These are phyloP conservation scores for Rhinatrema bivittatum DNA, from an alignment of 2,797 vertebrate genomes.

Conservation along the genomic window DNA sequence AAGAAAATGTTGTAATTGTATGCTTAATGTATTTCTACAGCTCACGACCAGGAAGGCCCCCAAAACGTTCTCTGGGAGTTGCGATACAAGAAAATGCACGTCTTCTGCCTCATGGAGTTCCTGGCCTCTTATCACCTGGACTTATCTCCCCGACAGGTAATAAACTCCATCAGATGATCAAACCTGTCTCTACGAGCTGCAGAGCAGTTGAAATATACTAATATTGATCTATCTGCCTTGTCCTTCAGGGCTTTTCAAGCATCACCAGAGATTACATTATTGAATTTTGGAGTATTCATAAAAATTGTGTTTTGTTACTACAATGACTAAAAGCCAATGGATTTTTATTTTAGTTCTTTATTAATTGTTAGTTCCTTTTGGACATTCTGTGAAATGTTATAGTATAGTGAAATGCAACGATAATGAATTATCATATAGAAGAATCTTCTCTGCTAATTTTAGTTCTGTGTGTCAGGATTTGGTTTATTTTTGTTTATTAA, in stretches of 20 bases:
- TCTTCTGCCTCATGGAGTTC: conserved; percentile 79
- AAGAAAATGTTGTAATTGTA: too few relatives aligned
- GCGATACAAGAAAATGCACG: conserved; percentile 78
- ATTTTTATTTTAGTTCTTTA: conserved; percentile 42
- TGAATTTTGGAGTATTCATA: conserved; percentile 52
- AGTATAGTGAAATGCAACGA: too few relatives aligned
- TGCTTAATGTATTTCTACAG: conserved; percentile 50
- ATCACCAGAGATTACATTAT: conserved; percentile 65
- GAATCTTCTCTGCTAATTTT: too few relatives aligned
- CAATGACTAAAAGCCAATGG: conserved; percentile 39
- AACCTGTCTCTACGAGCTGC: conserved; percentile 28
- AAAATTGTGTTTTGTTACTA: conserved; percentile 34
- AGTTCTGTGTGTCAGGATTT: too few relatives aligned
- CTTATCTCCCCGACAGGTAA: conserved; percentile 87
- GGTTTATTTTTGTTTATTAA: too few relatives aligned
- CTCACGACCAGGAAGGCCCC: conserved; percentile 86
- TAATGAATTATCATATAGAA: too few relatives aligned
- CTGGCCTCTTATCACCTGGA: conserved; percentile 80
- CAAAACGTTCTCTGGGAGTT: conserved; percentile 80
- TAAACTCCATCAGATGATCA: conserved; percentile 41
- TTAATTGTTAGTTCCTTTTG: conserved; percentile 41
- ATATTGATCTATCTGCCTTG: conserved; percentile 66
- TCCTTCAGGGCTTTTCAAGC: conserved; percentile 60
- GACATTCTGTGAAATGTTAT: too few relatives aligned
- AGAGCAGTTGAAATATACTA: conserved; percentile 60